Evolutionary conservation across 1,140 invertebrate species (phyloP), one percentile per base, ranked within the genome.

Genomic region (Nylanderia fulva): DNA sequence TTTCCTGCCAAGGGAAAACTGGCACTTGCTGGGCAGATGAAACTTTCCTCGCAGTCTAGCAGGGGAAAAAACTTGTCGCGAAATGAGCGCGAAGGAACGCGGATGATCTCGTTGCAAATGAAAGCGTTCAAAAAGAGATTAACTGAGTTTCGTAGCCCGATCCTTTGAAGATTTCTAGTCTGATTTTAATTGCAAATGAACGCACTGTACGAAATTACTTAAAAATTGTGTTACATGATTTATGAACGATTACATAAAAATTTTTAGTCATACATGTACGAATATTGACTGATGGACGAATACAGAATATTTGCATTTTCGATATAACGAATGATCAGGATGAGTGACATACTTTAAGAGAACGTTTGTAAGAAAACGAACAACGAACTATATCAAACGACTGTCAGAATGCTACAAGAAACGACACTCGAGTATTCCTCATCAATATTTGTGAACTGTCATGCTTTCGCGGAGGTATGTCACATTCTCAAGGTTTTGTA

Each of bases 381-480:
- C 48, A 36, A 48, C 52, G 52, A 82, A 71, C 52, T 82, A 72
- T 82, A 72, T 82, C 77, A 82, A 72, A 72, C 27, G 45, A 54
- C 76, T 79, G 60, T 79, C 75, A 80, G 64, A 56, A 56, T 39
- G 36, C 36, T 5, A 71, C 33, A 36, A 56, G n/a, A 2, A 29
- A 58, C 42, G 48, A 76, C 58, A 77, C 42, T 77, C 18, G 80
- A 77, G 80, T 84, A 63, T 60, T 61, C 42, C 58, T 84, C 60
- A 77, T 84, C 60, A 52, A 84, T 84, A 74, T 84, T 84, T 76
- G 71, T 63, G 18, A 77, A 75, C 42, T 84, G 82, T 75, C 71
- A 84, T 48, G 27, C 56, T 9, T 18, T 39, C 15, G 29, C 72
- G 21, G 8, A 77, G 72, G 42, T 61, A 84, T 84, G 80, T 24